These are phyloP conservation scores for Raja brachyura DNA, from an alignment of 2,113 vertebrate species.

Conservation along the genomic window DNA sequence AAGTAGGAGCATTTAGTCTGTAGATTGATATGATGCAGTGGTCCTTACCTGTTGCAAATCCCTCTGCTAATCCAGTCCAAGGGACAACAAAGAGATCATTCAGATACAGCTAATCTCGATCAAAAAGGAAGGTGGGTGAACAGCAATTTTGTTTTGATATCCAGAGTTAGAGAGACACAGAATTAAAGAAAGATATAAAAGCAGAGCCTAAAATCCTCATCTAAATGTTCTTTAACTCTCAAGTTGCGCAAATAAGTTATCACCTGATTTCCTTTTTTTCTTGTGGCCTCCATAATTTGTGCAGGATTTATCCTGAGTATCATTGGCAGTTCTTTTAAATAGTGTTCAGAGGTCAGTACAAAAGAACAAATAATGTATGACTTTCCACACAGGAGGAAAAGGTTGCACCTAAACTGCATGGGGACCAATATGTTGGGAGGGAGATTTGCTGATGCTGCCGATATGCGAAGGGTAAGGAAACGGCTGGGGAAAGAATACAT, in stretches of 20 bases:
- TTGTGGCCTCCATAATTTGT: neutral
- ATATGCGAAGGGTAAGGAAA: too few species aligned
- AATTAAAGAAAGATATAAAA: neutral
- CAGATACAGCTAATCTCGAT: neutral
- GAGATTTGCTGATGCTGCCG: too few species aligned
- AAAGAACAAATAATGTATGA: too few species aligned
- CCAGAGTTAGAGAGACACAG: neutral
- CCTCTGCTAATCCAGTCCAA: neutral
- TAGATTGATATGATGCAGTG: conserved; percentile 27
- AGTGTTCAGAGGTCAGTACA: neutral
- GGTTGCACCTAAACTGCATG: too few species aligned
- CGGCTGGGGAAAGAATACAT: too few species aligned
- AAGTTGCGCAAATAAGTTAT: neutral
- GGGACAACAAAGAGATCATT: neutral
- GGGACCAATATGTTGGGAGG: too few species aligned
- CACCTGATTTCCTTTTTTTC: too few species aligned
- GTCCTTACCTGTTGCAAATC: neutral
- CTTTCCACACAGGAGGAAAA: too few species aligned
- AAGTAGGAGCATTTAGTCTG: conserved; percentile 25
- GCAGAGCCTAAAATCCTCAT: neutral
- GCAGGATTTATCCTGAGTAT: neutral
- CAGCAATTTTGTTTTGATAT: neutral
- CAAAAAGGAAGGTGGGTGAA: neutral
- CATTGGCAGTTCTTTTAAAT: neutral
- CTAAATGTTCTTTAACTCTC: neutral